phyloP scores from a whole-genome alignment of 1,140 invertebrate genomes.

The Pachypsylla venusta region DNA sequence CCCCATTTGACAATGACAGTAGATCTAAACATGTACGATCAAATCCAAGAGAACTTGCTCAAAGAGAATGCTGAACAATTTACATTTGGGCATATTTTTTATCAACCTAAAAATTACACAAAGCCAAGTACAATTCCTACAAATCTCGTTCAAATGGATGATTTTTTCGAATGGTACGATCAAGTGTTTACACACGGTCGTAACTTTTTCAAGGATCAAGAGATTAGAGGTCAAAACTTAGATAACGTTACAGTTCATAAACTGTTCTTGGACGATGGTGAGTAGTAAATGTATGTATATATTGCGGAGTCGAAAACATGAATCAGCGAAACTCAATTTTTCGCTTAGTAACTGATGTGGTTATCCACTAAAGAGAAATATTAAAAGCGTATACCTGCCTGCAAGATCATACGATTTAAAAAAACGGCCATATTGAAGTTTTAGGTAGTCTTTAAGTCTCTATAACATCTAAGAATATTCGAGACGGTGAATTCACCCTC shows the following conservation, averaged over 20 bases:
- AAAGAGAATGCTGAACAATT: not conserved
- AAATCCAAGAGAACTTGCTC: not conserved
- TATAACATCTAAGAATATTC: no score
- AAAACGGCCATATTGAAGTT: no score
- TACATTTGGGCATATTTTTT: not conserved
- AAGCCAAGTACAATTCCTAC: not conserved
- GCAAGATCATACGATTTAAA: no score
- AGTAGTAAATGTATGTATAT: not conserved
- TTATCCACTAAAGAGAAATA: no score
- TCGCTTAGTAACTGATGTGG: no score
- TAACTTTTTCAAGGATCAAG: no score
- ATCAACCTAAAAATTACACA: not conserved
- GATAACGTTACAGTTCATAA: not conserved
- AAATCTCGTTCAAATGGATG: not conserved
- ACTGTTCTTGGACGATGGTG: not conserved
- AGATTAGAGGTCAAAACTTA: no score
- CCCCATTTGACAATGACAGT: not conserved
- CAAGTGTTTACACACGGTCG: not conserved
- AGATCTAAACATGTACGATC: not conserved
- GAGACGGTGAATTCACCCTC: no score
- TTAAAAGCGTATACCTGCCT: no score
- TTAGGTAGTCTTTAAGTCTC: no score
- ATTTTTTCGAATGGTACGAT: slow-evolving; percentile 3
- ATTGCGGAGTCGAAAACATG: no score
- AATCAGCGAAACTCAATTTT: no score